Percentiles rank a stretch among this genome's conserved stretches.
These are phyloP conservation scores for Phortica magna DNA, from an alignment of 2,888 invertebrate species.

Conservation along the genomic window DNA sequence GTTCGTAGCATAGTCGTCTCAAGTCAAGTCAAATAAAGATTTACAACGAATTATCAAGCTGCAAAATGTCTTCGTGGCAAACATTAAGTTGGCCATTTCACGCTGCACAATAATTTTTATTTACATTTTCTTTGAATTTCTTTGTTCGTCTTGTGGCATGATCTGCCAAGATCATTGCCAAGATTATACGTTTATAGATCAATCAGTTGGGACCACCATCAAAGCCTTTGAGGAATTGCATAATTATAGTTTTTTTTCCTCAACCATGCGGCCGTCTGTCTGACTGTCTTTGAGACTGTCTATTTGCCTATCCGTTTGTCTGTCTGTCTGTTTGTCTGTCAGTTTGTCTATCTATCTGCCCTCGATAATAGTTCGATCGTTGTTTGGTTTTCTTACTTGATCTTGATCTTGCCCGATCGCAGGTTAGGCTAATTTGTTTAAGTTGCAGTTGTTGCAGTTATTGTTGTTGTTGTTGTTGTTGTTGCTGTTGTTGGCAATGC, in stretches of 20 bases:
- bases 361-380: conserved; percentile 4
- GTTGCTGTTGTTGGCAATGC: neutral
- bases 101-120: conserved; percentile 62
- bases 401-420: conserved; percentile 17
- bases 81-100: conserved; percentile 13
- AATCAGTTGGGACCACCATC: conserved; percentile 70
- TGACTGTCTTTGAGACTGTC: neutral
- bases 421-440: conserved; percentile 62
- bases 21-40: conserved; percentile 62
- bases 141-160: conserved; percentile 18
- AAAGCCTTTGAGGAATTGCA: conserved; percentile 74
- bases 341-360: neutral
- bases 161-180: conserved; percentile 29
- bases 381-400: neutral
- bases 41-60: conserved; percentile 64
- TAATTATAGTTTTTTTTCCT: conserved; percentile 73
- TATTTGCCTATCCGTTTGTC: neutral
- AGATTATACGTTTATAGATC: conserved; percentile 55
- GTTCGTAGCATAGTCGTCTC: neutral
- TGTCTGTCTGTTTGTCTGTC: neutral
- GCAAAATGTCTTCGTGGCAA: conserved; percentile 5
- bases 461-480: neutral
- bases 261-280: neutral
- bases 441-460: conserved; percentile 1
- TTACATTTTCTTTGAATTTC: conserved; percentile 43